phyloP scores from a whole-genome alignment of 2,888 invertebrate species.

The Notodonta dromedarius region DNA sequence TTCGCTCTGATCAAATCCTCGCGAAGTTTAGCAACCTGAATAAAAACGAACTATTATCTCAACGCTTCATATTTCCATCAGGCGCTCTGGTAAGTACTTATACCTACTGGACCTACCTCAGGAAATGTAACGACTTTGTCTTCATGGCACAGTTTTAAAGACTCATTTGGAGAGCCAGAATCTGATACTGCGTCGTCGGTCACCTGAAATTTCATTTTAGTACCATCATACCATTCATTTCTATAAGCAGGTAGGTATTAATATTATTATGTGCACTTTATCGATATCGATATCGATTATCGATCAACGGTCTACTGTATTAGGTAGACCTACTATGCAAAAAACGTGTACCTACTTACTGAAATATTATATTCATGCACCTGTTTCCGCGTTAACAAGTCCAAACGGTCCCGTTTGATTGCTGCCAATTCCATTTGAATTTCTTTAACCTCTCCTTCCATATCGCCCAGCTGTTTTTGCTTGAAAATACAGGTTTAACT shows the following conservation, averaged over 20 bases:
- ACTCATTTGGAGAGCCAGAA: constrained; percentile 4
- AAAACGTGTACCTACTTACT: constrained; percentile 11
- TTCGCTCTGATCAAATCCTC: constrained; percentile 66
- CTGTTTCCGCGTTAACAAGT: constrained; percentile 36
- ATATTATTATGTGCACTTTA: no score
- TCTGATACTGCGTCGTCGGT: constrained; percentile 2
- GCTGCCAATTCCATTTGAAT: constrained; percentile 72
- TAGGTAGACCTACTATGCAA: no score
- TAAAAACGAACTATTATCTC: background rate
- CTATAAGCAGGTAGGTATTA: no score
- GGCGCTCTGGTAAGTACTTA: background rate
- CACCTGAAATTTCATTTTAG: background rate
- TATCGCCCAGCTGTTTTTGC: constrained; percentile 73
- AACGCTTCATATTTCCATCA: background rate
- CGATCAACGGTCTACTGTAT: no score
- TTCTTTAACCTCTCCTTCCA: constrained; percentile 74
- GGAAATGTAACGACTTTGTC: constrained; percentile 15
- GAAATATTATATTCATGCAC: constrained; percentile 12
- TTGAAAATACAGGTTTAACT: constrained; percentile 25
- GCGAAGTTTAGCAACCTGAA: constrained; percentile 54
- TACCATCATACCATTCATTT: no score
- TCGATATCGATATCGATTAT: no score
- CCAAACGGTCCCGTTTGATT: constrained; percentile 57
- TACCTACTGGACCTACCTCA: constrained; percentile 24
- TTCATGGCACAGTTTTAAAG: constrained; percentile 5